Conservation (phyloP, 37 sponge, comb jelly and placozoan genomes). For the Spongilla lacustris region DNA sequence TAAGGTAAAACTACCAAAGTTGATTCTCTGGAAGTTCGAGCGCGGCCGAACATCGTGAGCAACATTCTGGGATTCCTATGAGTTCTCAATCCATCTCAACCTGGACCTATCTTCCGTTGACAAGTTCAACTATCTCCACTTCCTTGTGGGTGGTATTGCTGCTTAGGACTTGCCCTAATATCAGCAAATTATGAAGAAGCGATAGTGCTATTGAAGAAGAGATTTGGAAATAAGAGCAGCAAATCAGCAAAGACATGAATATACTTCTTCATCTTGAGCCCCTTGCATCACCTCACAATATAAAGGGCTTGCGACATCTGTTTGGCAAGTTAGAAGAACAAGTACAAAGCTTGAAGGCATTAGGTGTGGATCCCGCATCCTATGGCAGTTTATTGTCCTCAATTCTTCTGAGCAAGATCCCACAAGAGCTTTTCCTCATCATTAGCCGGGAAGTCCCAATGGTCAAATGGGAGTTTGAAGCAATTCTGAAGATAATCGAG, state of each 20-base stretch:
- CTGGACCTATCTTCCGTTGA: neutral
- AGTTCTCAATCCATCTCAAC: slow-evolving; percentile 11
- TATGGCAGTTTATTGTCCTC: slow-evolving; percentile 40
- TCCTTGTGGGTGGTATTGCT: neutral
- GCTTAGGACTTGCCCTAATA: slow-evolving; percentile 1
- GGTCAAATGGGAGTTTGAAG: slow-evolving; percentile 19
- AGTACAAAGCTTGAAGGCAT: slow-evolving; percentile 22
- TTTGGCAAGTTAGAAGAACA: slow-evolving; percentile 23
- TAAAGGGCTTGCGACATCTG: slow-evolving; percentile 19
- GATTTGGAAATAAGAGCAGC: slow-evolving; percentile 39
- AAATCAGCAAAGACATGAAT: slow-evolving; percentile 22
- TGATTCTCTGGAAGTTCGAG: too few species aligned
- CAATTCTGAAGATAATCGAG: slow-evolving; percentile 14
- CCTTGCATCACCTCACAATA: slow-evolving; percentile 17
- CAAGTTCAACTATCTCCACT: neutral
- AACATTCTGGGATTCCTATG: slow-evolving; percentile 41
- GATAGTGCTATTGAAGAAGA: slow-evolving; percentile 1
- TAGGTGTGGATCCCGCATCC: slow-evolving; percentile 23
- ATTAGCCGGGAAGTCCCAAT: slow-evolving; percentile 22
- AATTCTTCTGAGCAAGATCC: slow-evolving; percentile 24
- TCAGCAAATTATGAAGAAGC: slow-evolving; percentile 39
- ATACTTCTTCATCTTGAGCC: slow-evolving; percentile 14
- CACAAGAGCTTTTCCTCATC: slow-evolving; percentile 12
- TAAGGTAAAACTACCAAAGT: too few species aligned
- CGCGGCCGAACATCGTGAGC: slow-evolving; percentile 15